Percentiles rank a stretch among this genome's conserved stretches.
Evolutionary conservation across 2,888 invertebrate genomes (phyloP).

Genomic region (Clanis bilineata): DNA sequence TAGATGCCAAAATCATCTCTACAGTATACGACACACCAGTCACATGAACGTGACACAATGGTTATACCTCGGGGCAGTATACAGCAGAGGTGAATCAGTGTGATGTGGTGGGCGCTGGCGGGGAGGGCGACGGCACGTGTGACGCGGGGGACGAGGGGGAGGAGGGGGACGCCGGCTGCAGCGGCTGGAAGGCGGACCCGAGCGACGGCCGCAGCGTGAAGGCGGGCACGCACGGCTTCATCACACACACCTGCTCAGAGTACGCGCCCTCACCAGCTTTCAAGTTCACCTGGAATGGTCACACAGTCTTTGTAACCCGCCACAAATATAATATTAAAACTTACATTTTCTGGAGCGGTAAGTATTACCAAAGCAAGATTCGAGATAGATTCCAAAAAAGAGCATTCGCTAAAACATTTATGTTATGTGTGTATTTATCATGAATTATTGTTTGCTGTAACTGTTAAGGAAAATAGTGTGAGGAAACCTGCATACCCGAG

Average conservation of each 20-base stretch:
- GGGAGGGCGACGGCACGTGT: constrained; percentile 22
- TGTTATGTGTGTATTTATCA: too few species aligned
- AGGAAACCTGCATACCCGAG: too few species aligned
- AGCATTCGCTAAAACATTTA: too few species aligned
- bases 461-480: too few species aligned
- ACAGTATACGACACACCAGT: neutral
- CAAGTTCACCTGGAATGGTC: constrained; percentile 79
- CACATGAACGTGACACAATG: neutral
- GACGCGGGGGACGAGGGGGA: constrained; percentile 22
- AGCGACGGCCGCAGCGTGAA: constrained; percentile 90
- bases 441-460: too few species aligned
- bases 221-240: constrained; percentile 85
- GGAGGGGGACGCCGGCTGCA: constrained; percentile 64
- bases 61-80: neutral
- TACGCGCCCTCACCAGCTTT: constrained; percentile 78
- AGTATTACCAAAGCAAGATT: too few species aligned
- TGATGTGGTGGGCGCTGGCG: constrained; percentile 24
- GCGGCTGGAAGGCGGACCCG: constrained; percentile 91
- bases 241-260: constrained; percentile 59
- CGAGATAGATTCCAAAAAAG: too few species aligned
- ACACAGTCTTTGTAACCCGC: too few species aligned
- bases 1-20: constrained; percentile 10
- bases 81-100: constrained; percentile 31
- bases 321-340: too few species aligned
- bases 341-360: too few species aligned